phyloP scores from a whole-genome alignment of 2,888 invertebrate species.

The Furcula furcula region DNA sequence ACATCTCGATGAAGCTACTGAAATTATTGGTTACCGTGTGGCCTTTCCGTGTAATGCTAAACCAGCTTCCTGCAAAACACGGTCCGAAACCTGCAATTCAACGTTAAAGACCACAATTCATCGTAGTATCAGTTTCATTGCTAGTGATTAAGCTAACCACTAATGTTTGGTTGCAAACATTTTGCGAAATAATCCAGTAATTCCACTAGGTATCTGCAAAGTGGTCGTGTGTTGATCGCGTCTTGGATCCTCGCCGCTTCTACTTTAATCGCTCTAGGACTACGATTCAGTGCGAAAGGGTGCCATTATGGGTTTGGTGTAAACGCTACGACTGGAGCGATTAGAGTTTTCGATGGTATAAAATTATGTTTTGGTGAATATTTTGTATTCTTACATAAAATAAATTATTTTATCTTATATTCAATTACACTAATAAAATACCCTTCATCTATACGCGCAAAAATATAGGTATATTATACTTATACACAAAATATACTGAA shows the following conservation, averaged over 20 bases:
- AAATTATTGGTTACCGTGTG: conserved; percentile 4
- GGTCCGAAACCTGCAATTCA: conserved; percentile 13
- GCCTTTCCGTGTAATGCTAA: conserved; percentile 8
- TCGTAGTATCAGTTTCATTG: conserved; percentile 47
- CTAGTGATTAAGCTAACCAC: conserved; percentile 54
- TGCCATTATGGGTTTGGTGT: conserved; percentile 33
- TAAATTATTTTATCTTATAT: no score
- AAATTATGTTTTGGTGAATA: no score
- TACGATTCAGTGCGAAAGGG: conserved; percentile 43
- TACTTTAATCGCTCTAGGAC: conserved; percentile 34
- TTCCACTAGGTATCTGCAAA: conserved; percentile 32
- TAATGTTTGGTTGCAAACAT: conserved; percentile 41
- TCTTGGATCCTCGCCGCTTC: conserved; percentile 32
- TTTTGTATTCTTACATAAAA: no score
- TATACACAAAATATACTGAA: no score
- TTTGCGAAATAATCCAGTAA: conserved; percentile 40
- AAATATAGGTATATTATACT: no score
- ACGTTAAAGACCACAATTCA: conserved; percentile 36
- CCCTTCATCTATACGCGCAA: no score
- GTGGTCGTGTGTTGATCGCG: conserved; percentile 29
- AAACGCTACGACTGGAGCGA: conserved; percentile 22
- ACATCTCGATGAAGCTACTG: conserved; percentile 2
- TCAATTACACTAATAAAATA: no score
- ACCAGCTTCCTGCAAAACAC: conserved; percentile 18
- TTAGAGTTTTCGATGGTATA: no score